Base-by-base conservation (phyloP, 1,140 invertebrate genomes). In the Epicauta chinensis region DNA sequence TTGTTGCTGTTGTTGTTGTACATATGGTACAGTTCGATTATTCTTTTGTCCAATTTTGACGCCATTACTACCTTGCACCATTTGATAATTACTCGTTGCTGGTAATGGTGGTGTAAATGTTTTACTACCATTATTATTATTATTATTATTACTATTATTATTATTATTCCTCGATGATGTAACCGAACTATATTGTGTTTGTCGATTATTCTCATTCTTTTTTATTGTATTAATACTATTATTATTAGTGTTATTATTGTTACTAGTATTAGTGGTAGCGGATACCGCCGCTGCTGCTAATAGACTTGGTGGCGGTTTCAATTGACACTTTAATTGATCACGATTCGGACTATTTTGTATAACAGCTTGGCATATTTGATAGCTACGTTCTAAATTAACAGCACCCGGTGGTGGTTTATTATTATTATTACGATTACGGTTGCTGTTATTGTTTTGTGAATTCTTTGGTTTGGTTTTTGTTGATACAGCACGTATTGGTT, bases 361-460 rank as follows among this genome's bases (percentile, higher is more conserved):
- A 1, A 94, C 92, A 32, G 90, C 91, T 72, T 95, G 91, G 71
- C 93, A 96, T 61, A 97, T 97, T 72, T 96, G 91, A 68, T 95
- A 93, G 62, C 93, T 96, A 23, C 93, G 77, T 68, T 95, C 91
- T 10, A 96, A 73, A 72, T 96, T 96, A 5, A 95, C 88, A 15
- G 86, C 86, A 3, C 89, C 89, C 0, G 89, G 88, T 3, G 89
- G 89, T 50, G 88, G 81, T 71, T 87, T 88, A 36, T 77, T 81
- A 7, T 73, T 69, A 7, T 75, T 69, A 32, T 75, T 75, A 31
- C 80, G 73, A 29, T 73, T 71, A 0, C 74, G 61, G 48, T 71
- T 66, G 37, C 47, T 50, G 37, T 51, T 48, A 29, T 38, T 55
- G 41, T 36, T 57, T 34, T 53, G 55, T 59, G 66, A 41, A 63